Evolutionary conservation across 2,113 vertebrate genomes (phyloP).

Genomic region (Junco hyemalis): DNA sequence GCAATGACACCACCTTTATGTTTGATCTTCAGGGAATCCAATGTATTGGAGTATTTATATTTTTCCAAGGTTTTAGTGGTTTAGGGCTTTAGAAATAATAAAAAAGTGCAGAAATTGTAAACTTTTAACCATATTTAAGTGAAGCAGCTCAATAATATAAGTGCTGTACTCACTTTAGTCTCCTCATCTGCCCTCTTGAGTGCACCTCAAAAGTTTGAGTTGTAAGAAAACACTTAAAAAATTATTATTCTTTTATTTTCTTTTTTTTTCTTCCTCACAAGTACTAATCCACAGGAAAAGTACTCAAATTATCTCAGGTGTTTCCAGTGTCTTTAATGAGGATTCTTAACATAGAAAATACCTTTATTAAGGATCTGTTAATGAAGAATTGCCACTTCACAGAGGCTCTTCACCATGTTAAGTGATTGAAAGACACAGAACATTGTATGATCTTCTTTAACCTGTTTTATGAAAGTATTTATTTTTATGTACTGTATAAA

Average conservation of each 20-base stretch:
- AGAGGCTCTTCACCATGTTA: background rate
- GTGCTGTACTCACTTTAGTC: background rate
- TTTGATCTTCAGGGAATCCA: constrained; percentile 1
- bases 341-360: background rate
- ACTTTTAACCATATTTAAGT: background rate
- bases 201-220: background rate
- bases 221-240: background rate
- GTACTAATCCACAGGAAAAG: background rate
- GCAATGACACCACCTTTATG: constrained; percentile 35
- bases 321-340: background rate
- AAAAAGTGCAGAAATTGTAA: background rate
- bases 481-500: background rate
- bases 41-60: background rate
- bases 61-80: background rate
- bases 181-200: background rate
- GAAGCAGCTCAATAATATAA: background rate
- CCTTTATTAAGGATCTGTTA: background rate
- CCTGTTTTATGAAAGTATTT: background rate
- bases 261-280: background rate
- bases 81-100: background rate
- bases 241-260: background rate
- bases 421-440: background rate
- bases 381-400: background rate
- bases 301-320: background rate
- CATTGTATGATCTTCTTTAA: background rate